Conservation (phyloP, 2,888 invertebrate genomes). For the Agrenia bidenticulata region DNA sequence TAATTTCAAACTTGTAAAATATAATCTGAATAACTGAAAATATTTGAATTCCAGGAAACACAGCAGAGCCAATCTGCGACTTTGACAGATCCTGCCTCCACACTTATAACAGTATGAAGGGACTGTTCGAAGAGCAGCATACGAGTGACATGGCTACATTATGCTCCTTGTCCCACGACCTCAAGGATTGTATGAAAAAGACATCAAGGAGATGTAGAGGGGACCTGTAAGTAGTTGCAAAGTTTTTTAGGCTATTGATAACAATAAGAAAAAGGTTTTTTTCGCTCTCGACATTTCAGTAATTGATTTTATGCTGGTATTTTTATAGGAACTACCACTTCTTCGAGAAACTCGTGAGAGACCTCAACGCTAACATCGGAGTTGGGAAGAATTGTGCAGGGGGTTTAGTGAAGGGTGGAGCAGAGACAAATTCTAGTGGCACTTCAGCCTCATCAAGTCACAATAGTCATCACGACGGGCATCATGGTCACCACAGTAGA, state of each 20-base stretch:
- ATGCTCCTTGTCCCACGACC: slow-evolving; percentile 47
- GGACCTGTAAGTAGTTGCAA: slow-evolving; percentile 47
- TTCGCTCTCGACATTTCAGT: no score
- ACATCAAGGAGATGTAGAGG: slow-evolving; percentile 48
- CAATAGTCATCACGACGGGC: slow-evolving; percentile 9
- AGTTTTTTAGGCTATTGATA: background rate
- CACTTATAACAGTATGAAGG: slow-evolving; percentile 48
- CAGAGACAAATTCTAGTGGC: slow-evolving; percentile 19
- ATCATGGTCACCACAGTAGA: slow-evolving; percentile 12
- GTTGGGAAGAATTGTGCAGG: slow-evolving; percentile 42
- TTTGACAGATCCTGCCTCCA: slow-evolving; percentile 49
- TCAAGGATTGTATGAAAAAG: slow-evolving; percentile 51
- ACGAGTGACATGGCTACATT: slow-evolving; percentile 41
- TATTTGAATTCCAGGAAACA: slow-evolving; percentile 31
- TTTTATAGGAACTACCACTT: slow-evolving; percentile 50
- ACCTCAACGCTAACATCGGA: slow-evolving; percentile 40
- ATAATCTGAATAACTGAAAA: no score
- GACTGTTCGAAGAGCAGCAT: slow-evolving; percentile 38
- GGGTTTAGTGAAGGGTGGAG: slow-evolving; percentile 27
- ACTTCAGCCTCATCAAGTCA: slow-evolving; percentile 18
- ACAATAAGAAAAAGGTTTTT: no score
- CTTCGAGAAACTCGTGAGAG: slow-evolving; percentile 49
- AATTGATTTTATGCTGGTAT: background rate
- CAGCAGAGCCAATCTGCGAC: slow-evolving; percentile 43
- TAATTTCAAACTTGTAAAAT: no score